A percentile compares a stretch with the other conserved stretches of the same genome.
Evolutionary conservation across 2,888 invertebrate species (phyloP).

Genomic region (Rhagium mordax): DNA sequence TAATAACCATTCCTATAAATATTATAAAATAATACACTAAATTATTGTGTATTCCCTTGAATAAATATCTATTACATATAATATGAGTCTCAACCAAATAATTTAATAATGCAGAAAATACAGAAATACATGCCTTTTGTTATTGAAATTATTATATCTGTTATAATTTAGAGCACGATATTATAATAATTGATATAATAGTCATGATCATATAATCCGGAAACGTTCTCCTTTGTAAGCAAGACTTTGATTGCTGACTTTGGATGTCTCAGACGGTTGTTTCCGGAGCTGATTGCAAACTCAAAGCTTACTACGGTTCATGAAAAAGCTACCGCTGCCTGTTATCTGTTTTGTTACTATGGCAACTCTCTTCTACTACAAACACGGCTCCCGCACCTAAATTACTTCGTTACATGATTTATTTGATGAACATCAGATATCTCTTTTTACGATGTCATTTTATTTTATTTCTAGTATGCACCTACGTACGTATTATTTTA

Average conservation of each 20-base stretch:
- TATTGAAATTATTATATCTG: neutral
- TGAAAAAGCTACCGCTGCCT: conserved; percentile 28
- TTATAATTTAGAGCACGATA: conserved; percentile 34
- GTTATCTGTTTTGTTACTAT: conserved; percentile 42
- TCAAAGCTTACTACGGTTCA: conserved; percentile 40
- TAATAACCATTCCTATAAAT: no score
- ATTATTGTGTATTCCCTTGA: no score
- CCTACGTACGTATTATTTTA: no score
- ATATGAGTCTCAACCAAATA: no score
- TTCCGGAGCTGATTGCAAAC: conserved; percentile 67
- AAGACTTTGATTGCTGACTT: conserved; percentile 64
- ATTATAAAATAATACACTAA: no score
- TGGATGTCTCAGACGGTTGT: conserved; percentile 63
- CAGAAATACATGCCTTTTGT: no score
- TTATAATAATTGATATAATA: conserved; percentile 56
- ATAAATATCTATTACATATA: no score
- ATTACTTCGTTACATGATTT: conserved; percentile 47
- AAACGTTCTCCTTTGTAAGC: conserved; percentile 61
- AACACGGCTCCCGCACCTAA: conserved; percentile 39
- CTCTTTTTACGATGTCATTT: no score
- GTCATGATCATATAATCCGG: conserved; percentile 57
- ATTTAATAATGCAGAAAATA: no score
- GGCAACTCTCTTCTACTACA: conserved; percentile 42
- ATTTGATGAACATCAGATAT: conserved; percentile 31
- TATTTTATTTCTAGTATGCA: no score